A percentile compares a stretch with the other conserved stretches of the same genome.
Conservation (phyloP, 1,140 invertebrate genomes). For the Macrobrachium rosenbergii region DNA sequence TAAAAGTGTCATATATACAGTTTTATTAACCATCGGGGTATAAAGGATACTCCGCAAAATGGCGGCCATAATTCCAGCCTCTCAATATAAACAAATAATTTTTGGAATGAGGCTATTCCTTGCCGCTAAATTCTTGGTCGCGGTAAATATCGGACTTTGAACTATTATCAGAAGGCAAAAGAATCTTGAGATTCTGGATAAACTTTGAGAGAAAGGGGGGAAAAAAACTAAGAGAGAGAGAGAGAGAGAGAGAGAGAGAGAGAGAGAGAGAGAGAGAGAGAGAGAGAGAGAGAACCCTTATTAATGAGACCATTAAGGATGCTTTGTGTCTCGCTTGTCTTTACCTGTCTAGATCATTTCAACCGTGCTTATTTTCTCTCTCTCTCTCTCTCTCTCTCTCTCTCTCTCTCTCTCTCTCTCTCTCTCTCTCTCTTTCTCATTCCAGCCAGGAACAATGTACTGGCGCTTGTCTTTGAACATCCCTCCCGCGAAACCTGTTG, state of each 20-base stretch:
- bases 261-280: background rate
- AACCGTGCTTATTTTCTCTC: background rate
- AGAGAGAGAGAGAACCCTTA: background rate
- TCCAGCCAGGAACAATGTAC: too few species aligned
- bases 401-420: background rate
- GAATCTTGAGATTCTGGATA: background rate
- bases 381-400: background rate
- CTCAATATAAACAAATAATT: slow-evolving; percentile 64
- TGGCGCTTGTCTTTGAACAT: too few species aligned
- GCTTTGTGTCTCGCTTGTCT: too few species aligned
- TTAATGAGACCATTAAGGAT: background rate
- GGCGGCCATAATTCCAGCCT: slow-evolving; percentile 54
- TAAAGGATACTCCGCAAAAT: slow-evolving; percentile 60
- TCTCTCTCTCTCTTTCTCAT: background rate
- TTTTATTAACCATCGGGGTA: slow-evolving; percentile 62
- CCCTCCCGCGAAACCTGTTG: too few species aligned
- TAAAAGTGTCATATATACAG: slow-evolving; percentile 60
- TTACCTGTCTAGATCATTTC: background rate
- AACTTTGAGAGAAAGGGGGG: background rate
- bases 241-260: too few species aligned
- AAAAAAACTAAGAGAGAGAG: background rate
- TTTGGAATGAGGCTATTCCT: slow-evolving; percentile 26
- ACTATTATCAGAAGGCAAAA: too few species aligned
- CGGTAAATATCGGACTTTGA: background rate
- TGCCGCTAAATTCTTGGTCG: background rate